phyloP scores from a whole-genome alignment of 2,797 vertebrate species.

The Ptychobarbus kaznakovi region DNA sequence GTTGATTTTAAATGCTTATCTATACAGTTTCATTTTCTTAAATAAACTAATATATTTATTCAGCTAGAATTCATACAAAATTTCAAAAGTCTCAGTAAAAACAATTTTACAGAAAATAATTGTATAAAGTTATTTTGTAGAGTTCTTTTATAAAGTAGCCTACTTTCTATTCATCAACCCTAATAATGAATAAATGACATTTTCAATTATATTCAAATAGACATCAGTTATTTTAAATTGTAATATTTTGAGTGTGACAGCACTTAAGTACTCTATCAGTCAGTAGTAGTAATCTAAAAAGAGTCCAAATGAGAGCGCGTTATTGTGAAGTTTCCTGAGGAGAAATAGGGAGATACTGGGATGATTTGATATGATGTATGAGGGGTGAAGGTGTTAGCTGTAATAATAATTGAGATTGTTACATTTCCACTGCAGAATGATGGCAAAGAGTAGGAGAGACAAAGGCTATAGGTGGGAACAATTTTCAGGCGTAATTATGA shows the following conservation, averaged over 20 bases:
- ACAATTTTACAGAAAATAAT: too few relatives aligned
- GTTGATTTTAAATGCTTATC: too few relatives aligned
- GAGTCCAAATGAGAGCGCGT: not conserved
- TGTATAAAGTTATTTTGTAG: too few relatives aligned
- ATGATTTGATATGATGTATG: constrained; percentile 35
- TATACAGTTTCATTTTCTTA: too few relatives aligned
- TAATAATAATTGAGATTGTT: constrained; percentile 71
- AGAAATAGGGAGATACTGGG: not conserved
- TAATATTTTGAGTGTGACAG: not conserved
- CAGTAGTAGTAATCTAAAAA: not conserved
- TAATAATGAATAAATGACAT: not conserved
- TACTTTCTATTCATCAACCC: not conserved
- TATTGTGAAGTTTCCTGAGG: constrained; percentile 25
- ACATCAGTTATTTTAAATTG: not conserved
- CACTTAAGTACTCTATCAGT: not conserved
- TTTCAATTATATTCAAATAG: not conserved
- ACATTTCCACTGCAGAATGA: constrained; percentile 56
- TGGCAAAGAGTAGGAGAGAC: constrained; percentile 41
- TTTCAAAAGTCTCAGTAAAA: not conserved
- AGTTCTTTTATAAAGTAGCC: too few relatives aligned
- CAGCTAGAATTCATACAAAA: not conserved
- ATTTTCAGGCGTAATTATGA: constrained; percentile 71
- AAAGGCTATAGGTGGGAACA: constrained; percentile 59
- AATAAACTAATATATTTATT: not conserved
- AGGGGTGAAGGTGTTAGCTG: constrained; percentile 58